Conservation (phyloP, 2,113 vertebrate genomes). For the Emydocephalus ijimae region DNA sequence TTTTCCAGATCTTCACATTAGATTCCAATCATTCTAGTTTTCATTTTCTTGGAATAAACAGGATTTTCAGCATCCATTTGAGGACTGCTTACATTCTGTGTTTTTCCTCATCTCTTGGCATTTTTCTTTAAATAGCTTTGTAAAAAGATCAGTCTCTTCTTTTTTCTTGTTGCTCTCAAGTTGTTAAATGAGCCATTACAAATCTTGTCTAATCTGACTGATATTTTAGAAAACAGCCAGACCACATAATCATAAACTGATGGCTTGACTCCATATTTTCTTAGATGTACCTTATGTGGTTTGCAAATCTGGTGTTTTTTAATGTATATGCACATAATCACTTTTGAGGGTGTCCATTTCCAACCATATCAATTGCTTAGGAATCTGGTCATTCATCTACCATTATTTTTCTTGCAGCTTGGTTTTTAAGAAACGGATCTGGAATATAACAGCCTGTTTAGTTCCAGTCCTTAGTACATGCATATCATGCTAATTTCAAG, state of each 20-base stretch:
- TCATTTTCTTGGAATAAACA: neutral
- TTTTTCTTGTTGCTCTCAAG: neutral
- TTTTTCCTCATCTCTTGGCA: neutral
- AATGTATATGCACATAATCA: neutral
- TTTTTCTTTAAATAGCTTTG: neutral
- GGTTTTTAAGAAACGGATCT: neutral
- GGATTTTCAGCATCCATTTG: neutral
- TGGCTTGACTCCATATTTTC: neutral
- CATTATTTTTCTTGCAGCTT: neutral
- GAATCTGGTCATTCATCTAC: neutral
- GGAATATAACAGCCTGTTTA: neutral
- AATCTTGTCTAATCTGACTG: neutral
- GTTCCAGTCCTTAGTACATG: neutral
- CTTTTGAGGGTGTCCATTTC: neutral
- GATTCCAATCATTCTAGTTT: neutral
- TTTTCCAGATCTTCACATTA: neutral
- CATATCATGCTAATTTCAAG: neutral
- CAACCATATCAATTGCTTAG: neutral
- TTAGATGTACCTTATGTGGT: neutral
- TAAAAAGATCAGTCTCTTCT: neutral
- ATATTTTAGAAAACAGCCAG: neutral
- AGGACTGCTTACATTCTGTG: neutral
- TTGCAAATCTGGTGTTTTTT: neutral
- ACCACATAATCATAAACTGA: neutral
- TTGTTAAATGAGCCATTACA: neutral